These are phyloP conservation scores for Spodoptera litura DNA, from an alignment of 1,140 invertebrate genomes.

Conservation along the genomic window DNA sequence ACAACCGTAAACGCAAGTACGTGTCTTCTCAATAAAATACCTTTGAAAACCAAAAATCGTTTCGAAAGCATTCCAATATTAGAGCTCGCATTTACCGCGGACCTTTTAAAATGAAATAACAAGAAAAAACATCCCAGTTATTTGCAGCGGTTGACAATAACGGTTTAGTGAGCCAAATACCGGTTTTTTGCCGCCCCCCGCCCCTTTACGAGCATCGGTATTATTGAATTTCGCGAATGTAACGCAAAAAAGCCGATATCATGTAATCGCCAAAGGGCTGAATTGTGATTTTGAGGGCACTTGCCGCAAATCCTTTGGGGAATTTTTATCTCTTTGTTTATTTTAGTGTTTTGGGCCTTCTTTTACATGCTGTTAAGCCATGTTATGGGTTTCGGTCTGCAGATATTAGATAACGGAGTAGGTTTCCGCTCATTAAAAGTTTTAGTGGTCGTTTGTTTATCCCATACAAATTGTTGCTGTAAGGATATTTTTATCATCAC, in stretches of 20 bases:
- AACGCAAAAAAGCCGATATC: constrained; percentile 48
- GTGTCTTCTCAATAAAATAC: not conserved
- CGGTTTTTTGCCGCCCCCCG: constrained; percentile 26
- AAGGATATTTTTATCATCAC: no score
- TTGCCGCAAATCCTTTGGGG: constrained; percentile 44
- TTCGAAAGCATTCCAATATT: constrained; percentile 16
- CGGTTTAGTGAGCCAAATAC: constrained; percentile 46
- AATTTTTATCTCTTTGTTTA: constrained; percentile 47
- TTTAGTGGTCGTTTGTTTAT: not conserved
- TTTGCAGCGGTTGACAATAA: constrained; percentile 48
- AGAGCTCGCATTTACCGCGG: constrained; percentile 24
- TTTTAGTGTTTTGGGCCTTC: constrained; percentile 40
- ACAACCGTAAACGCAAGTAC: not conserved
- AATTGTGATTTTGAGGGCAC: constrained; percentile 50
- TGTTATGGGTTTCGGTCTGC: constrained; percentile 22
- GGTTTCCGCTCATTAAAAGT: constrained; percentile 29
- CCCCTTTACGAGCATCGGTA: constrained; percentile 47
- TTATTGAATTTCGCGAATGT: constrained; percentile 53
- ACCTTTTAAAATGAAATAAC: constrained; percentile 47
- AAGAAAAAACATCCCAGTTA: constrained; percentile 46
- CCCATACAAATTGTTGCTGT: not conserved
- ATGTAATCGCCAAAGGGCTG: constrained; percentile 51
- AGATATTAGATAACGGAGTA: constrained; percentile 32
- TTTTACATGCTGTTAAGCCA: constrained; percentile 40
- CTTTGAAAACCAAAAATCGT: not conserved